Percentiles rank a stretch among this genome's conserved stretches.
phyloP scores from a whole-genome alignment of 2,113 vertebrate species.

The Malaclemys terrapin region DNA sequence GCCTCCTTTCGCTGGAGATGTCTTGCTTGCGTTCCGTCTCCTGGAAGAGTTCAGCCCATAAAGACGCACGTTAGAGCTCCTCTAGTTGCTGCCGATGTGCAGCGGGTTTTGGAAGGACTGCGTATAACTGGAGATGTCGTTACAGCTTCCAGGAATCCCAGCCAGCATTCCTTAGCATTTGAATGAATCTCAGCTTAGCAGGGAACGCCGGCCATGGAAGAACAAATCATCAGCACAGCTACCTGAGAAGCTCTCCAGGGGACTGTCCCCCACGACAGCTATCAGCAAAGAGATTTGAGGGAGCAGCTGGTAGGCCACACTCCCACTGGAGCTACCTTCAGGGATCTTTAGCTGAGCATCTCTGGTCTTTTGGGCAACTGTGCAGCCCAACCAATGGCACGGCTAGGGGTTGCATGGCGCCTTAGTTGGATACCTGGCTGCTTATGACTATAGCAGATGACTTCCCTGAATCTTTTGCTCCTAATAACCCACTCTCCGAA shows the following conservation, averaged over 20 bases:
- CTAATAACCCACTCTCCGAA: not conserved
- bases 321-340: not conserved
- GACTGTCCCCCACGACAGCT: not conserved
- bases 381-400: not conserved
- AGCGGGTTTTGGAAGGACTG: not conserved
- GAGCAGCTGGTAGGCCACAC: not conserved
- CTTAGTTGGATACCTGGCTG: not conserved
- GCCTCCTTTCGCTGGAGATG: slow-evolving; percentile 41
- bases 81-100: not conserved
- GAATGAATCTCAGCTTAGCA: not conserved
- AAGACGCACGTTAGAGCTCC: fast-evolving
- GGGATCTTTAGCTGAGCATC: not conserved
- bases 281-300: not conserved
- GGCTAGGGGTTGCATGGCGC: not conserved
- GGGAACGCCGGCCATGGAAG: not conserved
- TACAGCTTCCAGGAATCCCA: not conserved
- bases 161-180: not conserved
- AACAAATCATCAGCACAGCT: not conserved
- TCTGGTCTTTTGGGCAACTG: not conserved
- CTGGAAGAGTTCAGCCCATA: not conserved
- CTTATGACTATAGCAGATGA: not conserved
- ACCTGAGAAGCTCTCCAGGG: not conserved
- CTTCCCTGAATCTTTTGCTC: not conserved
- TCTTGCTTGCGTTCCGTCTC: not conserved
- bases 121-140: not conserved